Evolutionary conservation across 2,888 invertebrate species (phyloP), one percentile per base, ranked within the genome.

Genomic region (Agrypnus murinus): DNA sequence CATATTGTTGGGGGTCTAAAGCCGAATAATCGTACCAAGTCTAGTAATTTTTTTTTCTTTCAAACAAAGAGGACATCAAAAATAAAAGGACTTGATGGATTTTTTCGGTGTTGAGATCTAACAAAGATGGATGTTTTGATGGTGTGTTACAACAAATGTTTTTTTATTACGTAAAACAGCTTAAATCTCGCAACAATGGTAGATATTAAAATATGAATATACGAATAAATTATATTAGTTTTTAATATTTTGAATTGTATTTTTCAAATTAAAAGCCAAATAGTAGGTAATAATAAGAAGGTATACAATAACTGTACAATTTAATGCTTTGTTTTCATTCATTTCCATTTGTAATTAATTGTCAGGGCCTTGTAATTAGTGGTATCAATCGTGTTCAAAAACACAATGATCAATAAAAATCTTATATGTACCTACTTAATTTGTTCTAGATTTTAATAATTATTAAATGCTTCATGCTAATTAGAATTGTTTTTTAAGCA

Each of bases 61-160:
- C 19, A n/a, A 19, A 46, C 32, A 32, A 31, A 53, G 34, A 31
- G 34, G 15, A 53, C 32, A 34, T 19, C 25, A 53, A 53, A 53
- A 32, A 53, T 32, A 53, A 53, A 53, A 32, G 15, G 1, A 7
- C 9, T 14, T 53, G 53, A 53, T 34, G 34, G 7, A 53, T 50
- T 19, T 34, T 3, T 8, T 34, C 8, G 12, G 9, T 34, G 34
- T 34, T 53, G 34, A 9, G 10, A 53, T 1, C 9, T 5, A n/a
- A 34, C 53, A 53, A 4, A 34, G 53, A 53, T n/a, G 32, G 14
- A 53, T 53, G 53, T 53, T 34, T 34, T 34, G 53, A 34, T 14
- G 34, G 3, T 14, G 4, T 8, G 53, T 34, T 53, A 32, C 53
- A 53, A 34, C 32, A 53, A 15, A 6, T 12, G 7, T 14, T 50